These are phyloP conservation scores for Yoshiicerus persimilis DNA, from an alignment of 1,140 invertebrate genomes.

Conservation along the genomic window DNA sequence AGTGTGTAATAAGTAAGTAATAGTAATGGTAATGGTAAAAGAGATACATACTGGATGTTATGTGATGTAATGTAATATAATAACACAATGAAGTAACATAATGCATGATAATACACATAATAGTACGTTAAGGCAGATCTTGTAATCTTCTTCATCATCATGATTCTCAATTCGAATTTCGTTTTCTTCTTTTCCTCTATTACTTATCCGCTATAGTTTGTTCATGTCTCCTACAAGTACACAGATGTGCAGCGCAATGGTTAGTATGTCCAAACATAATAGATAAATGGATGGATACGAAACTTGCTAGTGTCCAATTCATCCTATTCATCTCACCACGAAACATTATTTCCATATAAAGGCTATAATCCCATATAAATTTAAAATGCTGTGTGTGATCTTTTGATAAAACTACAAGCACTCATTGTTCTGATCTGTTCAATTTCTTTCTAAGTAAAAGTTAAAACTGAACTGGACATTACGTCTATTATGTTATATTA, in stretches of 20 bases:
- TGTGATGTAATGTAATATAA: slow-evolving; percentile 2
- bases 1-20: neutral
- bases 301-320: neutral
- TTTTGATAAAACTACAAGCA: neutral
- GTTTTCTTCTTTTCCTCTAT: neutral
- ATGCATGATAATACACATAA: slow-evolving; percentile 20
- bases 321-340: neutral
- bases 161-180: neutral
- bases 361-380: neutral
- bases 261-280: neutral
- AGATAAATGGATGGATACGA: neutral
- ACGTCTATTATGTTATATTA: neutral
- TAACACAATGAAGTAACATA: slow-evolving; percentile 9
- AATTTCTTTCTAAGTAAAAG: neutral
- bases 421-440: neutral
- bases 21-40: neutral
- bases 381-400: neutral
- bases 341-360: neutral
- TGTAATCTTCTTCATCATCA: slow-evolving; percentile 1
- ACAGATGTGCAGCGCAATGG: neutral
- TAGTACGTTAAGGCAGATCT: slow-evolving; percentile 23
- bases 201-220: neutral
- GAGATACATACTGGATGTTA: neutral
- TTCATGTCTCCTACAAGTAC: neutral
- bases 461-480: neutral